Base-by-base conservation (phyloP, 37 sponge, comb jelly and placozoan genomes). In the Theonella swinhoei region DNA sequence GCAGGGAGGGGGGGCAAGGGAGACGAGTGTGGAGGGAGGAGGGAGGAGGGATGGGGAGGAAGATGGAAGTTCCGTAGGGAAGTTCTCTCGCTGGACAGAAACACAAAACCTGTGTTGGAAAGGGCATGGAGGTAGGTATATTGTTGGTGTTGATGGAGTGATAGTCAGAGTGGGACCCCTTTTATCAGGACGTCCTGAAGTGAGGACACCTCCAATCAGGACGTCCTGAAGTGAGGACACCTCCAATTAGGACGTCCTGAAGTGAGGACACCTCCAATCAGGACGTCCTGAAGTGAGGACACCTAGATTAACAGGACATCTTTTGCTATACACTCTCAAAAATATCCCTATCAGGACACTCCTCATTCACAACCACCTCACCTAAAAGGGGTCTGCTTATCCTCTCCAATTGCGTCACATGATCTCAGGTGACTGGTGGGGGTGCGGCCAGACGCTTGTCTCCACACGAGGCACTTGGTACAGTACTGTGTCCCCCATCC, bases 401-500 rank as follows among this genome's bases (percentile, higher is more conserved):
- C 81, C 1, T 24, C 81, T 42, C 89, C 85, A 41, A 92, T 81
- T 8, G 59, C 24, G 2, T 84, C 79, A 60, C 93, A 93, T 0
- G 42, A 54, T 30, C 81, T 63, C 4, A 62, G 31, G 62, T 76
- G 64, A n/a, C 82, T 85, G 23, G 85, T 76, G 7, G 85, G 71
- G 8, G 33, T n/a, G 9, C 32, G 69, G 7, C 83, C 59, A 0
- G 26, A 38, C 22, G 72, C 79, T 32, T 74, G 86, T 68, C 31
- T 81, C 95, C 95, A 93, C 26, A 67, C 70, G 3, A 96, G 77
- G 26, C 82, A 72, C 36, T 80, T 66, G 30, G 68, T 78, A 29
- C 85, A 83, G 64, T 85, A 94, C 71, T 84, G 80, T 47, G 85
- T 76, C 0, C 90, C 95, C 93, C 92, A 89, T 14, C 85, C 85